Evolutionary conservation across 2,113 vertebrate genomes (phyloP).

Genomic region (Xerus inauris): DNA sequence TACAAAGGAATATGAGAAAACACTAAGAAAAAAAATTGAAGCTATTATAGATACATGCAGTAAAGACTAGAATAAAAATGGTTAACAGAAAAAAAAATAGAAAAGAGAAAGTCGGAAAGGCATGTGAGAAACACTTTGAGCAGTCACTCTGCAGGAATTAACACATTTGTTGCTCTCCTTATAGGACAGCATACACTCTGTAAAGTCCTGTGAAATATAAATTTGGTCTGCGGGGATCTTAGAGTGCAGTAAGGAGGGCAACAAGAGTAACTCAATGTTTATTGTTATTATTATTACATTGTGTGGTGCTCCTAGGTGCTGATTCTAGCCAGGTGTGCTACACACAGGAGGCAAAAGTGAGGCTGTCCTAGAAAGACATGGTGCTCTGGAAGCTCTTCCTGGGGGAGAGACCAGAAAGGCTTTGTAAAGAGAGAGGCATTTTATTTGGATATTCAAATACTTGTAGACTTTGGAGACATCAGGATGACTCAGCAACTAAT

Average conservation of each 20-base stretch:
- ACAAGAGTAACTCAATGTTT: not conserved
- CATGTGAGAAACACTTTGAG: not conserved
- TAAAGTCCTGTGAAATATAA: not conserved
- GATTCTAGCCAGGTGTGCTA: too few relatives aligned
- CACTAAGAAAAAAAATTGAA: not conserved
- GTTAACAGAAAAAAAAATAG: not conserved
- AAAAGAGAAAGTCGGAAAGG: not conserved
- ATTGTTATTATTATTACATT: not conserved
- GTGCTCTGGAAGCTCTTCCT: not conserved
- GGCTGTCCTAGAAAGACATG: not conserved
- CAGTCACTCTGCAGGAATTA: not conserved
- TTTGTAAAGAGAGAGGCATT: not conserved
- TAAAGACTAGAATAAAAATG: not conserved
- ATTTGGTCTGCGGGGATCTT: too few relatives aligned
- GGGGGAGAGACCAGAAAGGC: not conserved
- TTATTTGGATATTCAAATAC: not conserved
- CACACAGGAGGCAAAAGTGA: too few relatives aligned
- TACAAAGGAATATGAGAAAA: not conserved
- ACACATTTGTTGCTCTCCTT: not conserved
- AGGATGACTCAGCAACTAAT: not conserved
- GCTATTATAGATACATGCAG: not conserved
- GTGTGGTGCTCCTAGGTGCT: accelerated
- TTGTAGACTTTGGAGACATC: not conserved
- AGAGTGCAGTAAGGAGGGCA: not conserved
- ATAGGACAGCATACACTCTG: not conserved